phyloP scores from a whole-genome alignment of 92 coral and sea anemone genomes.

The Phenganax marumi region DNA sequence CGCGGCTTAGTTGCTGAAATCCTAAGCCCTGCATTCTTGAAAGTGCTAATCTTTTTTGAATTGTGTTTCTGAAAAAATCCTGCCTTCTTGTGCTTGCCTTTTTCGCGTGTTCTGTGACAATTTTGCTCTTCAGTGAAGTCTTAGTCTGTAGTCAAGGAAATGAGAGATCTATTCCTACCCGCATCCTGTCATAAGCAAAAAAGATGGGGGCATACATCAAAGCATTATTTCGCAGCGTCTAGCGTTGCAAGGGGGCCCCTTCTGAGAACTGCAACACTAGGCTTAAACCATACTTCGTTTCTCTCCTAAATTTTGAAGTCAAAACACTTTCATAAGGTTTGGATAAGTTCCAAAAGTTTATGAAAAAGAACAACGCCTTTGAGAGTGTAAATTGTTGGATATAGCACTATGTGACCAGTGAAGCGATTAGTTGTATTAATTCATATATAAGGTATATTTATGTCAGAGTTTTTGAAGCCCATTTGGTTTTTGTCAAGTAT shows the following conservation, averaged over 20 bases:
- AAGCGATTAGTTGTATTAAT: not conserved
- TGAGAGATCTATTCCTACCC: not conserved
- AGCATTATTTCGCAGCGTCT: not conserved
- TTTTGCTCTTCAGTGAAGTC: not conserved
- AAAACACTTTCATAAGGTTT: not conserved
- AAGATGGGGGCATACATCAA: not conserved
- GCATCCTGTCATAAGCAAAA: constrained; percentile 2
- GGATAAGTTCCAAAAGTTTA: not conserved
- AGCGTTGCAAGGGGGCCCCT: constrained; percentile 1
- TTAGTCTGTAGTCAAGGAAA: constrained; percentile 41
- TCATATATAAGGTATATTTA: too few relatives aligned
- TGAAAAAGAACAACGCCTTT: constrained; percentile 27
- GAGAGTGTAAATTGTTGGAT: not conserved
- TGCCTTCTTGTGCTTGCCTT: constrained; percentile 10
- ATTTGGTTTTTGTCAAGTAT: not conserved
- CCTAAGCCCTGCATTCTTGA: not conserved
- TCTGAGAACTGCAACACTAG: not conserved
- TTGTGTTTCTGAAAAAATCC: not conserved
- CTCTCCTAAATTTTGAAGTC: not conserved
- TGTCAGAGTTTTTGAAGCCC: too few relatives aligned
- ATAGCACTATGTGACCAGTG: not conserved
- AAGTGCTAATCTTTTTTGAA: not conserved
- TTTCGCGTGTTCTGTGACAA: not conserved
- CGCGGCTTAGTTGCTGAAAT: not conserved
- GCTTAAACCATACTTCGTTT: not conserved